Base-by-base conservation (phyloP, 2,113 vertebrate genomes). In the Prunella fulvescens region DNA sequence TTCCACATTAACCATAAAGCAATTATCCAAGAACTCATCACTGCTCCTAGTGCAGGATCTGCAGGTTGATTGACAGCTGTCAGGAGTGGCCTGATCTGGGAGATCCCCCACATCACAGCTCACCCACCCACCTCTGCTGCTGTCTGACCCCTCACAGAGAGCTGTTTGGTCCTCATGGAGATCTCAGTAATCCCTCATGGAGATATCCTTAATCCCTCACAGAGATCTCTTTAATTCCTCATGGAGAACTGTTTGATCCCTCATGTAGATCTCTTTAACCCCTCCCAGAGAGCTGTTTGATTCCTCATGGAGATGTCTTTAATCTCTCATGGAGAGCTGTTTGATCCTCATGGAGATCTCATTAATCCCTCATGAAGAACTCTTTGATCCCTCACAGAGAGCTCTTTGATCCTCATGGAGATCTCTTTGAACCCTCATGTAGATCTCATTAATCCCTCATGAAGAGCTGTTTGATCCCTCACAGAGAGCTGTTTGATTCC, bases 351-450 rank as follows among this genome's bases (percentile, higher is more conserved):
- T 1, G 4, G 22, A n/a, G 31, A 45, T 3, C 20, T 33, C 3
- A 8, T 4, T 33, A 5, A 50, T 20, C 18, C 7, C 44, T 22
- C 26, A 18, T 6, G 7, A 7, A 24, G 40, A n/a, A 3, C 11
- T 40, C 3, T 15, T 7, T 28, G 1, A 57, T 28, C 24, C 25
- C 18, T 5, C 6, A 26, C 1, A 1, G 31, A 33, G 9, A 14
- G 4, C 7, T 53, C 0, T 31, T 1, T 19, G 1, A 54, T 24
- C 14, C 4, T 3, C 20, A 14, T 1, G 5, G 69, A 53, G 26
- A 40, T 2, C 14, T 18, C 1, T 16, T 5, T 20, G 1, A 48
- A 10, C 19, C 19, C 25, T 3, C 23, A 15, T 2, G 13, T 31
- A 44, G 39, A n/a, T 2, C 1, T 44, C 1, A n/a, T n/a, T n/a